These are phyloP conservation scores for Marronus borbonicus DNA, from an alignment of 2,888 invertebrate genomes.

Conservation along the genomic window DNA sequence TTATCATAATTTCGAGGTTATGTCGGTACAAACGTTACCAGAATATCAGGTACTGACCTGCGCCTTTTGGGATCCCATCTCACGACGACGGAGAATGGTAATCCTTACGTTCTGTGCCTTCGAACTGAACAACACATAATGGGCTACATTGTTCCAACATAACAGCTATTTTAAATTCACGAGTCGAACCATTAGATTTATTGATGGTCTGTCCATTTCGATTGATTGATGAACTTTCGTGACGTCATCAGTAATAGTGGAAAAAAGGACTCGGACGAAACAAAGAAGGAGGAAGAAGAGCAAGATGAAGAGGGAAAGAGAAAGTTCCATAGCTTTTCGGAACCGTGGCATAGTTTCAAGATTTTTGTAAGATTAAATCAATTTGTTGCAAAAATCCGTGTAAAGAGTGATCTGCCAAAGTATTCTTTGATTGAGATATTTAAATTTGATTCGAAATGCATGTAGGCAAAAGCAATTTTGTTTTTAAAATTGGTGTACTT, in stretches of 20 bases:
- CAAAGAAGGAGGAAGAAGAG: background rate
- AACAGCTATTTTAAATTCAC: constrained; percentile 69
- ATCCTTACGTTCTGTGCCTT: constrained; percentile 59
- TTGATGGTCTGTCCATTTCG: constrained; percentile 68
- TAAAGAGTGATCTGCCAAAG: too few relatives aligned
- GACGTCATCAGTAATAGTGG: constrained; percentile 57
- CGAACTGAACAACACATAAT: constrained; percentile 60
- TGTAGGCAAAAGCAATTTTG: too few relatives aligned
- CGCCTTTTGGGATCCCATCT: constrained; percentile 51
- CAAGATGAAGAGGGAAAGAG: background rate
- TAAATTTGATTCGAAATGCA: too few relatives aligned
- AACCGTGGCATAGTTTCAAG: background rate
- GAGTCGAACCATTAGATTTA: constrained; percentile 69
- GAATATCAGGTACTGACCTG: constrained; percentile 43
- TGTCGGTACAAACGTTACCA: background rate
- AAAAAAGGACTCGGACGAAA: constrained; percentile 44
- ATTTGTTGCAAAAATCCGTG: too few relatives aligned
- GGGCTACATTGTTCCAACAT: constrained; percentile 68
- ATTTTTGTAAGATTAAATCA: too few relatives aligned
- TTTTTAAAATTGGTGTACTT: too few relatives aligned
- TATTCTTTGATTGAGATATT: too few relatives aligned
- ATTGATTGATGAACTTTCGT: constrained; percentile 68
- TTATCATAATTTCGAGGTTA: background rate
- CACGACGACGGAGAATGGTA: constrained; percentile 55
- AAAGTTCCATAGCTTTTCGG: background rate